Percentiles rank a stretch among this genome's conserved stretches.
These are phyloP conservation scores for Melangyna quadrimaculata DNA, from an alignment of 2,888 invertebrate species.

Conservation along the genomic window DNA sequence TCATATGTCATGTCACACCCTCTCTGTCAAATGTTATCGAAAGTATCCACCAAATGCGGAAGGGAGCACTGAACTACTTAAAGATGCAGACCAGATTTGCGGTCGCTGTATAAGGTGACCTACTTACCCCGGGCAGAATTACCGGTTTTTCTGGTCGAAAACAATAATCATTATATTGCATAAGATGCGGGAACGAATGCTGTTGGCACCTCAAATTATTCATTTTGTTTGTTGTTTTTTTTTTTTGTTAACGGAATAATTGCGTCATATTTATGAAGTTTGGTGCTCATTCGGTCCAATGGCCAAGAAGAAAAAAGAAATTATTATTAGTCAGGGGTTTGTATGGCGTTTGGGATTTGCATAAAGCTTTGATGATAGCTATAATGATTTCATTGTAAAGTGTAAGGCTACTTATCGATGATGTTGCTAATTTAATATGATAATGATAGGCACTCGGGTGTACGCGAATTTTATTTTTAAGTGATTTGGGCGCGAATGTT, in stretches of 20 bases:
- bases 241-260: not conserved
- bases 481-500: conserved; percentile 8
- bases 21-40: not conserved
- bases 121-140: conserved; percentile 18
- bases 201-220: conserved; percentile 14
- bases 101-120: conserved; percentile 31
- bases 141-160: conserved; percentile 33
- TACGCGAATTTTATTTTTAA: not conserved
- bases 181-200: conserved; percentile 40
- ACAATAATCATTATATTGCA: conserved; percentile 31
- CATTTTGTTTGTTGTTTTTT: too few relatives aligned
- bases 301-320: conserved; percentile 18
- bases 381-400: conserved; percentile 21
- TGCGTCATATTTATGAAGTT: conserved; percentile 42
- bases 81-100: conserved; percentile 31
- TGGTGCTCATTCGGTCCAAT: conserved; percentile 30
- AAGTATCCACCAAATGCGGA: conserved; percentile 24
- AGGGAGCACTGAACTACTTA: conserved; percentile 24
- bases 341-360: not conserved
- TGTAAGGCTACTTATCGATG: conserved; percentile 22
- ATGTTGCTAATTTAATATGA: conserved; percentile 15
- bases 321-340: not conserved
- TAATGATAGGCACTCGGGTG: not conserved
- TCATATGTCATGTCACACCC: not conserved
- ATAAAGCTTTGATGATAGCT: conserved; percentile 1